Evolutionary conservation across 2,113 vertebrate species (phyloP), one percentile per base, ranked within the genome.

Genomic region (Gymnocephalus cernua): DNA sequence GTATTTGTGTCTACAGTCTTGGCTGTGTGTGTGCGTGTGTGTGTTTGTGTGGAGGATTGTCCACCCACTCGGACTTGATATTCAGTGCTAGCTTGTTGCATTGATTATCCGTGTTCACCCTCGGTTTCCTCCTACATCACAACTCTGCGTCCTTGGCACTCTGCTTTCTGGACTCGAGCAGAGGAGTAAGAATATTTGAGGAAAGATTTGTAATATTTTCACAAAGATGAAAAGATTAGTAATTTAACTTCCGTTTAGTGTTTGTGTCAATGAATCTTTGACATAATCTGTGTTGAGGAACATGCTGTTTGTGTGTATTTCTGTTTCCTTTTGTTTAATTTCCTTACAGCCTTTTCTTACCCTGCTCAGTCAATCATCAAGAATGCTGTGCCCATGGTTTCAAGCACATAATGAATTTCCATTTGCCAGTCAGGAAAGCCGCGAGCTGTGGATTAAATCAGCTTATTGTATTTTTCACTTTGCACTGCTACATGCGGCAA

Each of bases 61-160:
- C 86, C 87, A 81, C 92, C 87, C 86, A 90, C 87, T 80, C 77
- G 16, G 64, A 87, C 84, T 93, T 92, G 65, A 84, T 90, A 90
- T 91, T 91, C 88, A 90, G 80, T n/a, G 80, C 67, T 79, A 79
- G 69, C 72, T 80, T 80, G 80, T 88, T 93, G 88, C 84, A 90
- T 91, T 88, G 90, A 93, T 92, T 90, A 90, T 92, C 84, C 27
- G 23, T 73, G 71, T 67, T 89, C 87, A 72, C 59, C 71, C 66
- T 84, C 35, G 35, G 38, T 83, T 82, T 19, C 84, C 80, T 92
- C 87, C 88, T 58, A 77, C 83, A 45, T 87, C 77, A 82, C 64
- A 71, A 21, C 83, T 84, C 65, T 19, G 59, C 83, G 88, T 91
- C 91, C 89, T 91, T 87, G 72, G 74, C 23, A 25, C 44, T 59